These are phyloP conservation scores for Tautogolabrus adspersus DNA, from an alignment of 2,113 vertebrate genomes.

Conservation along the genomic window DNA sequence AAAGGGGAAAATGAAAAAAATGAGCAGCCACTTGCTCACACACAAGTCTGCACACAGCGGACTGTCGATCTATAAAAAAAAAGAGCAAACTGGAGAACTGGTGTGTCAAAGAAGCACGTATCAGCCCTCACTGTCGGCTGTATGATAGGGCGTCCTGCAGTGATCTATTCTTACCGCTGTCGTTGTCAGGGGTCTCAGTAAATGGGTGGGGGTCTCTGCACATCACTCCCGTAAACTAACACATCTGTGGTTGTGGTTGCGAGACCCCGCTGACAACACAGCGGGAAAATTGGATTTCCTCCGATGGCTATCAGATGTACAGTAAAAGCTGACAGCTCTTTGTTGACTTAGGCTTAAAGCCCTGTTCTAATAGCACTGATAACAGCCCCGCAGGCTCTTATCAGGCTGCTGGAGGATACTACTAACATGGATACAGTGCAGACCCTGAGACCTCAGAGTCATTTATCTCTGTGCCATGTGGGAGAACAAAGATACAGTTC, in stretches of 20 bases:
- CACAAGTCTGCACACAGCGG: not conserved
- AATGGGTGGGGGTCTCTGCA: conserved; percentile 13
- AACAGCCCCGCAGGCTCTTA: conserved; percentile 66
- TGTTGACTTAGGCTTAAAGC: conserved; percentile 74
- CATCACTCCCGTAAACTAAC: conserved; percentile 37
- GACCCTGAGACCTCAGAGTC: conserved; percentile 38
- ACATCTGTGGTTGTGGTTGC: conserved; percentile 15
- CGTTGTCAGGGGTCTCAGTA: conserved; percentile 37
- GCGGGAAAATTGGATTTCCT: conserved; percentile 74
- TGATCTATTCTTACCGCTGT: conserved; percentile 49
- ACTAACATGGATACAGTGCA: conserved; percentile 52
- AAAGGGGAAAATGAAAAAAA: not conserved
- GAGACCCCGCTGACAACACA: conserved; percentile 32
- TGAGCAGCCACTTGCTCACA: conserved; percentile 9
- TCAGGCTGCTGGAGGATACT: conserved; percentile 53
- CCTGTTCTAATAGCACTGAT: conserved; percentile 74
- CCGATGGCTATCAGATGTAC: conserved; percentile 74
- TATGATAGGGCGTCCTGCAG: conserved; percentile 22
- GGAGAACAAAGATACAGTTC: not conserved
- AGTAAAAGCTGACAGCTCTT: conserved; percentile 72
- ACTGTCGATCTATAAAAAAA: conserved; percentile 7
- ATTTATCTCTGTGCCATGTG: conserved; percentile 50
- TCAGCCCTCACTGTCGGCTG: conserved; percentile 29
- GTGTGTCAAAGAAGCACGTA: conserved; percentile 16
- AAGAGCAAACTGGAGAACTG: conserved; percentile 18